Evolutionary conservation across 2,797 vertebrate genomes (phyloP).

Genomic region (Hydrolagus colliei): DNA sequence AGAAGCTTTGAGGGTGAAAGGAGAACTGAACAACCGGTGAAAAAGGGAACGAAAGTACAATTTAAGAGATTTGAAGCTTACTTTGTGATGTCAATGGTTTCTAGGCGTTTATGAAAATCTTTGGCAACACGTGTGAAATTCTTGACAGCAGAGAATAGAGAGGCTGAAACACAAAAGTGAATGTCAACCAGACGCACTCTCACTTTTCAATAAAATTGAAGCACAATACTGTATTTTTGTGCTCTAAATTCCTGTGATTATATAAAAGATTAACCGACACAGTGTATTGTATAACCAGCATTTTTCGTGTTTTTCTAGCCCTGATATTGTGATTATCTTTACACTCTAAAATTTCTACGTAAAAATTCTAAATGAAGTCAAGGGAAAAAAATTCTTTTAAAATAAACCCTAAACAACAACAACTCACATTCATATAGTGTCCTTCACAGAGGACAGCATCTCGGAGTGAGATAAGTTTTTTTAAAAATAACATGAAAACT

Average conservation of each 20-base stretch:
- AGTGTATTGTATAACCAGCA: too few species aligned
- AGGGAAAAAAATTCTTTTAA: too few species aligned
- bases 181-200: background rate
- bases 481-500: too few species aligned
- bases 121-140: constrained; percentile 71
- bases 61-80: constrained; percentile 46
- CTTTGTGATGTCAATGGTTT: constrained; percentile 64
- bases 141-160: constrained; percentile 76
- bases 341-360: too few species aligned
- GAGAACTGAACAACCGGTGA: background rate
- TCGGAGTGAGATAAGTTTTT: too few species aligned
- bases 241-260: background rate
- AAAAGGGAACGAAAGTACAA: background rate
- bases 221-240: background rate
- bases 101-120: constrained; percentile 64
- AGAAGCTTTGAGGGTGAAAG: background rate
- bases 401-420: too few species aligned
- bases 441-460: too few species aligned
- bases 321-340: too few species aligned
- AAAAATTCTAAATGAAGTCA: too few species aligned
- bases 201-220: background rate
- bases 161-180: constrained; percentile 54
- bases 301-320: too few species aligned
- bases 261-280: background rate
- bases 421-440: too few species aligned